phyloP scores from a whole-genome alignment of 1,140 invertebrate genomes.

The Psix sp. region DNA sequence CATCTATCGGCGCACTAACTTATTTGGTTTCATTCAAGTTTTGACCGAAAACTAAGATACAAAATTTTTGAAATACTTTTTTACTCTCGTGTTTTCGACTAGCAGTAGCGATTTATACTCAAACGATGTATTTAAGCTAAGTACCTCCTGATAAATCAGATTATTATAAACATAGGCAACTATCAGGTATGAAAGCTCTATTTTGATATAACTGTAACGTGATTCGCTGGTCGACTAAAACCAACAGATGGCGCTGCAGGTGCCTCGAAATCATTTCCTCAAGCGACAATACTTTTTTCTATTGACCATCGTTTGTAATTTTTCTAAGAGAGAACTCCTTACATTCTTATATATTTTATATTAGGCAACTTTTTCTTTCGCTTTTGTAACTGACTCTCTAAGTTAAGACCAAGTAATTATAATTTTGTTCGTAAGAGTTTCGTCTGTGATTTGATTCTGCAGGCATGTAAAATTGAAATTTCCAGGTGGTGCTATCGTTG shows the following conservation, averaged over 20 bases:
- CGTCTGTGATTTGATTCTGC: constrained; percentile 63
- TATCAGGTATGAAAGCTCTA: constrained; percentile 55
- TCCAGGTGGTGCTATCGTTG: constrained; percentile 28
- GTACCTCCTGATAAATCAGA: constrained; percentile 38
- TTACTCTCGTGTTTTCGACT: neutral
- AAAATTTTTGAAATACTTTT: neutral
- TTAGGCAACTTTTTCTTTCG: constrained; percentile 4
- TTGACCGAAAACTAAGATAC: neutral
- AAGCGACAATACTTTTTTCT: constrained; percentile 24
- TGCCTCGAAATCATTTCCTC: constrained; percentile 19
- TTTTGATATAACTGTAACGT: constrained; percentile 57
- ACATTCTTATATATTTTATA: constrained; percentile 18
- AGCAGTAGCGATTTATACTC: neutral
- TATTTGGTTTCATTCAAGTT: too few species aligned
- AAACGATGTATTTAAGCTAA: constrained; percentile 28
- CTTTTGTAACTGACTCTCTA: neutral
- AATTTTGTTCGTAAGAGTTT: constrained; percentile 19
- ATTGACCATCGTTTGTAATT: constrained; percentile 18
- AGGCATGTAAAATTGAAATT: constrained; percentile 32
- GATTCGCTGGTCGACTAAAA: constrained; percentile 57
- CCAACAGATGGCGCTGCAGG: constrained; percentile 13
- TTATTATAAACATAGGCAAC: constrained; percentile 16
- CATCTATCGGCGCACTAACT: too few species aligned
- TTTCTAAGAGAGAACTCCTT: neutral
- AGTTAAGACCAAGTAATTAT: constrained; percentile 3